Evolutionary conservation across 2,797 vertebrate genomes (phyloP).

Genomic region (Poeciliopsis turneri): DNA sequence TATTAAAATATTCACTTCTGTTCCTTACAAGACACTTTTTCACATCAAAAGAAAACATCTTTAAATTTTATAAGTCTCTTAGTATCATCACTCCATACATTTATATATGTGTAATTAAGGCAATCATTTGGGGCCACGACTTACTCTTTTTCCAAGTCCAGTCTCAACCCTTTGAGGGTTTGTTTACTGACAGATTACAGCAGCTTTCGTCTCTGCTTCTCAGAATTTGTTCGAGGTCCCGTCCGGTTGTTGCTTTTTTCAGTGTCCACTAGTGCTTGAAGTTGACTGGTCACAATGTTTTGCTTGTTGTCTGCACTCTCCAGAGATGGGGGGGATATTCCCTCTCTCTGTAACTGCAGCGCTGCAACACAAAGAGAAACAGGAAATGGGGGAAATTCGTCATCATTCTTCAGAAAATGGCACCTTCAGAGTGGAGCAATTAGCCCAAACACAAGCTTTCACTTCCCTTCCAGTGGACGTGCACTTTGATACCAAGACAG

Average conservation of each 20-base stretch:
- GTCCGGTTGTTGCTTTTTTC: conserved; percentile 63
- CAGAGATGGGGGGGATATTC: conserved; percentile 51
- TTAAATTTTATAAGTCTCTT: conserved; percentile 79
- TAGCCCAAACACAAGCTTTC: conserved; percentile 39
- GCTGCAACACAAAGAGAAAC: conserved; percentile 72
- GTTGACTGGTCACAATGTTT: conserved; percentile 58
- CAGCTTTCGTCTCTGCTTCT: conserved; percentile 50
- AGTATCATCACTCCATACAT: conserved; percentile 74
- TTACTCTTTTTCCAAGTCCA: conserved; percentile 72
- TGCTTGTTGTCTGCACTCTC: conserved; percentile 67
- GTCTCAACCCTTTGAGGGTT: conserved; percentile 61
- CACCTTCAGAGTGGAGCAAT: conserved; percentile 39
- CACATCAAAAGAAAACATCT: conserved; percentile 81
- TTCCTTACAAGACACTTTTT: conserved; percentile 82
- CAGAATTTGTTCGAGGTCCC: conserved; percentile 43
- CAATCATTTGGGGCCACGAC: conserved; percentile 81
- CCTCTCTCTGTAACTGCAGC: conserved; percentile 70
- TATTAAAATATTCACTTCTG: conserved; percentile 87
- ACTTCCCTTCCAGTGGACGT: conserved; percentile 33
- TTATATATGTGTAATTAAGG: conserved; percentile 86
- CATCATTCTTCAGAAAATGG: conserved; percentile 51
- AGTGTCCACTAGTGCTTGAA: conserved; percentile 50
- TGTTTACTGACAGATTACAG: conserved; percentile 55
- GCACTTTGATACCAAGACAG: conserved; percentile 31
- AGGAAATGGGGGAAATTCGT: conserved; percentile 47